Conservation (phyloP, 2,888 invertebrate genomes). For the Plagodis dolabraria region DNA sequence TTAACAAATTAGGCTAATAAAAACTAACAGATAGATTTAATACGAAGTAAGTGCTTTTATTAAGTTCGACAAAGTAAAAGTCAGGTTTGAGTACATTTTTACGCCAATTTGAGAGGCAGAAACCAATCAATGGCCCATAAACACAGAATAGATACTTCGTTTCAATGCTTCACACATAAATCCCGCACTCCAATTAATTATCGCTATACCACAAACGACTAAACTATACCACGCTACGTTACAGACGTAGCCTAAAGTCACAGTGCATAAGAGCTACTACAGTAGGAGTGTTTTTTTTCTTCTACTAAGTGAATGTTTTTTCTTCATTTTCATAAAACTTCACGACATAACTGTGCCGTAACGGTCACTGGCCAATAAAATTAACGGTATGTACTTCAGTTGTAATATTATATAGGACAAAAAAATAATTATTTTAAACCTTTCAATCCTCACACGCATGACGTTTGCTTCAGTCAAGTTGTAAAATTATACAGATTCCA, state of each 20-base stretch:
- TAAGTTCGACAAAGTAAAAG: background rate
- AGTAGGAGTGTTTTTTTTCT: background rate
- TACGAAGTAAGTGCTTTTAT: background rate
- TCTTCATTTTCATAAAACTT: too few relatives aligned
- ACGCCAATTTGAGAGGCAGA: slow-evolving; percentile 3
- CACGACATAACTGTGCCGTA: too few relatives aligned
- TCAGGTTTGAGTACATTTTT: background rate
- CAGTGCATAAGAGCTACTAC: slow-evolving; percentile 4
- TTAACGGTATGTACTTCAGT: too few relatives aligned
- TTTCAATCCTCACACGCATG: too few relatives aligned
- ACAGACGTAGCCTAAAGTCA: slow-evolving; percentile 11
- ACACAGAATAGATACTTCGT: slow-evolving; percentile 24
- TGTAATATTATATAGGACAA: too few relatives aligned
- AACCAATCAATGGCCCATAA: slow-evolving; percentile 21
- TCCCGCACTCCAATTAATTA: slow-evolving; percentile 27
- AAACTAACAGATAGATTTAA: too few relatives aligned
- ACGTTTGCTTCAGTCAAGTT: too few relatives aligned
- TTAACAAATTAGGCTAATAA: too few relatives aligned
- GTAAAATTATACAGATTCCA: too few relatives aligned
- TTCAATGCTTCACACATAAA: slow-evolving; percentile 26
- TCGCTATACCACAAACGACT: slow-evolving; percentile 22
- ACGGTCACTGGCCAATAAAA: too few relatives aligned
- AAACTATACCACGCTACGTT: slow-evolving; percentile 17
- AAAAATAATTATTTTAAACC: too few relatives aligned
- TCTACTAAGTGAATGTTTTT: too few relatives aligned